phyloP scores from a whole-genome alignment of 2,888 invertebrate species.

The Sussaba pulchella region DNA sequence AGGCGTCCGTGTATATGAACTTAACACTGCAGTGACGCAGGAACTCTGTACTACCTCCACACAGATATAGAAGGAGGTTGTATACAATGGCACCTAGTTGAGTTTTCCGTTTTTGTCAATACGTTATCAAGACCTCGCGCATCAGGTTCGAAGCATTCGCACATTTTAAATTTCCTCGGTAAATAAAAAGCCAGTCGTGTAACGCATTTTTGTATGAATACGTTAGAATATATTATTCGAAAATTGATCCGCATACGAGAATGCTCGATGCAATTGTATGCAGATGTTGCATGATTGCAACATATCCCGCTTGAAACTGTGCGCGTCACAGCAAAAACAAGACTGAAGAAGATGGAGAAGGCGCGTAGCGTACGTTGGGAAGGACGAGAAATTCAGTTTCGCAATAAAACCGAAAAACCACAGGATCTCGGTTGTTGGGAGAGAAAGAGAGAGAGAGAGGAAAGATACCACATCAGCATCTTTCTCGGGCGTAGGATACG shows the following conservation, averaged over 20 bases:
- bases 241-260: background rate
- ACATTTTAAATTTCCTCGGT: background rate
- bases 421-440: conserved; percentile 6
- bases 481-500: conserved; percentile 6
- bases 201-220: conserved; percentile 3
- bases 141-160: background rate
- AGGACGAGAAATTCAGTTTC: conserved; percentile 29
- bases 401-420: conserved; percentile 43
- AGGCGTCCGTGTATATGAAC: background rate
- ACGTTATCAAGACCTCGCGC: background rate
- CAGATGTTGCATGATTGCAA: conserved; percentile 5
- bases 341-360: background rate
- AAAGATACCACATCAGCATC: conserved; percentile 14
- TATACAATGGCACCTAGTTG: background rate
- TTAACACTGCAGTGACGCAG: background rate
- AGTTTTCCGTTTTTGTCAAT: background rate
- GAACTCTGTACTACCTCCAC: background rate
- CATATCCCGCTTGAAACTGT: background rate
- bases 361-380: conserved; percentile 5
- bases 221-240: background rate
- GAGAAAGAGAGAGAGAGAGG: background rate
- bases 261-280: background rate
- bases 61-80: background rate
- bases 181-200: background rate
- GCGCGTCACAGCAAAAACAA: background rate